phyloP scores from a whole-genome alignment of 2,113 vertebrate species.

The Helogale parvula region DNA sequence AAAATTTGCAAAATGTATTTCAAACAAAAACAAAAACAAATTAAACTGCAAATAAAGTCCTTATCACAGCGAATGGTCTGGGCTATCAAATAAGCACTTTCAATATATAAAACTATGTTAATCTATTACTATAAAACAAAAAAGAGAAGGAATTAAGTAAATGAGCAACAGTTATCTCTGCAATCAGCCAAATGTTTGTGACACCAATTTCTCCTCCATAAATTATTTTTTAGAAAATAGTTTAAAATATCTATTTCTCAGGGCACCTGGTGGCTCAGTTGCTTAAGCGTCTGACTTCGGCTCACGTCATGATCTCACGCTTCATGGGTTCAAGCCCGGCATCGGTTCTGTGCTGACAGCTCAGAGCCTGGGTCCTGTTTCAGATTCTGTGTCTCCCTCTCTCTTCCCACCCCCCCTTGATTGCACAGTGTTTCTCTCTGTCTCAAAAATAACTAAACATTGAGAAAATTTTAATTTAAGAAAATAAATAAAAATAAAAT shows the following conservation, averaged over 20 bases:
- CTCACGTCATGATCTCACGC: no score
- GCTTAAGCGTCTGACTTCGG: no score
- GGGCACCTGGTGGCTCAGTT: no score
- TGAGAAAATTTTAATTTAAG: no score
- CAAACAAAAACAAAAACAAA: constrained; percentile 12
- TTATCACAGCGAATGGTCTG: neutral
- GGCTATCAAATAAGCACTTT: neutral
- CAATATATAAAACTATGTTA: neutral
- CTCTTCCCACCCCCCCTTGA: no score
- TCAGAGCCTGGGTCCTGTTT: no score
- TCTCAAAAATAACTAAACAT: no score
- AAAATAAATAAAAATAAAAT: neutral
- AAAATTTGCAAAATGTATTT: neutral
- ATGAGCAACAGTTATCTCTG: neutral
- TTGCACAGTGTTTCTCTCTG: no score
- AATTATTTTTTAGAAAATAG: constrained; percentile 7
- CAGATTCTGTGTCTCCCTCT: no score
- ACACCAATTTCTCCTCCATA: neutral
- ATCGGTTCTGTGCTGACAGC: no score
- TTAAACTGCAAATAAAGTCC: neutral
- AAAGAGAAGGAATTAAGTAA: neutral
- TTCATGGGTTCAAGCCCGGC: no score
- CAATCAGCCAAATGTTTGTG: neutral
- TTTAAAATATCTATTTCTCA: neutral
- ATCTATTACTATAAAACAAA: neutral